These are phyloP conservation scores for Theonella swinhoei DNA, from an alignment of 37 sponge, comb jelly and placozoan species.

Conservation along the genomic window DNA sequence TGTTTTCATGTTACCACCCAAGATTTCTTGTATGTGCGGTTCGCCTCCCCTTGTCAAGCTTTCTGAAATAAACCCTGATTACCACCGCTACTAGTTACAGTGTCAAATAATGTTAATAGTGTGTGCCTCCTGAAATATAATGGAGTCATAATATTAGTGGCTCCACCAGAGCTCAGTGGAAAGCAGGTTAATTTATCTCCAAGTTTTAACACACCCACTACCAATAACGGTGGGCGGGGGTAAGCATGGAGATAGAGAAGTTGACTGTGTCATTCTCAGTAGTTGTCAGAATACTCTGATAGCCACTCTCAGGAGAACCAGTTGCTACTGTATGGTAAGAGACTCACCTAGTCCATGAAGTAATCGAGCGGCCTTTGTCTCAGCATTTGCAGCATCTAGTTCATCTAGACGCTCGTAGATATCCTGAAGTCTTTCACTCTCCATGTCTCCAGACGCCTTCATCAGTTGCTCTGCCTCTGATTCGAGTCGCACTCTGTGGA, in stretches of 20 bases:
- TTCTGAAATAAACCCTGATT: too few relatives aligned
- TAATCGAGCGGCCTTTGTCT: conserved; percentile 75
- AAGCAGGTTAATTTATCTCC: background rate
- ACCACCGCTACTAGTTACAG: too few relatives aligned
- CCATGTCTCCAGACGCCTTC: conserved; percentile 54
- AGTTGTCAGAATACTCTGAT: too few relatives aligned
- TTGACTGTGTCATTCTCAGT: too few relatives aligned
- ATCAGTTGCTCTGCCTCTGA: conserved; percentile 68
- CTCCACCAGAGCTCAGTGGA: background rate
- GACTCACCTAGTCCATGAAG: conserved; percentile 80
- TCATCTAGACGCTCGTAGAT: conserved; percentile 91
- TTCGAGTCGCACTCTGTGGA: conserved; percentile 64
- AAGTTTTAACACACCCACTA: background rate
- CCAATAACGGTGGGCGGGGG: background rate
- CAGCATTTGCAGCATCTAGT: conserved; percentile 80
- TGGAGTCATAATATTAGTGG: background rate
- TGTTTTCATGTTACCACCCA: too few relatives aligned
- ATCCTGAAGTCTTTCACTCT: conserved; percentile 79
- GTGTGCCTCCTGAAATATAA: background rate
- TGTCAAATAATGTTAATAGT: too few relatives aligned
- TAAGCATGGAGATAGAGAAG: background rate
- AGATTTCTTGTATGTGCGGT: too few relatives aligned
- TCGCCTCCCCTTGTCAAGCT: too few relatives aligned
- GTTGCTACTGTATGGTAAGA: too few relatives aligned
- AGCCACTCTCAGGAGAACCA: too few relatives aligned